phyloP scores from a whole-genome alignment of 2,888 invertebrate genomes.

The Spodoptera littoralis region DNA sequence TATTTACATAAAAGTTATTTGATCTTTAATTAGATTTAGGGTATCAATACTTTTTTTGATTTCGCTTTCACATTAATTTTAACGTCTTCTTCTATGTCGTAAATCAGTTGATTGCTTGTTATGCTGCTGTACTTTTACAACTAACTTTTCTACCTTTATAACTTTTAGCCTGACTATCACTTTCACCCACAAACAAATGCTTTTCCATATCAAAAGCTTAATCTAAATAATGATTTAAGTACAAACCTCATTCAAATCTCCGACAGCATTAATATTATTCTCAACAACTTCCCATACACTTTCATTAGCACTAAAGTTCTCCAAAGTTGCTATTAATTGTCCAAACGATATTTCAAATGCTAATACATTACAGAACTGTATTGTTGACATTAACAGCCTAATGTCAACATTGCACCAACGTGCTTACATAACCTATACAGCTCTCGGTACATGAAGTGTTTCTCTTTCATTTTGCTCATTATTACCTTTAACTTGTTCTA shows the following conservation, averaged over 20 bases:
- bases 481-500: neutral
- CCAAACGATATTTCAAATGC: conserved; percentile 43
- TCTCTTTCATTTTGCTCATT: conserved; percentile 14
- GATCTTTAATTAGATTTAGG: conserved; percentile 23
- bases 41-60: neutral
- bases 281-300: conserved; percentile 11
- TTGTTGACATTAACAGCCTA: conserved; percentile 45
- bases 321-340: conserved; percentile 35
- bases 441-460: conserved; percentile 6
- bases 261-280: neutral
- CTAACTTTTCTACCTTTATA: too few relatives aligned
- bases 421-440: conserved; percentile 24
- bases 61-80: conserved; percentile 21
- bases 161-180: too few relatives aligned
- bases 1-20: conserved; percentile 30
- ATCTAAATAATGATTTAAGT: neutral
- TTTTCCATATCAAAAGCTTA: too few relatives aligned
- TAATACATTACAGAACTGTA: conserved; percentile 28
- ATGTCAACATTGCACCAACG: conserved; percentile 44
- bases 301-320: conserved; percentile 16
- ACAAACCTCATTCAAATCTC: neutral
- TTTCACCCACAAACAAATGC: too few relatives aligned
- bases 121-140: too few relatives aligned
- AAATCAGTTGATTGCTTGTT: neutral
- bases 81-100: neutral